A percentile compares a stretch with the other conserved stretches of the same genome.
Evolutionary conservation across 2,797 vertebrate genomes (phyloP).

Genomic region (Hozukius guyotensis): DNA sequence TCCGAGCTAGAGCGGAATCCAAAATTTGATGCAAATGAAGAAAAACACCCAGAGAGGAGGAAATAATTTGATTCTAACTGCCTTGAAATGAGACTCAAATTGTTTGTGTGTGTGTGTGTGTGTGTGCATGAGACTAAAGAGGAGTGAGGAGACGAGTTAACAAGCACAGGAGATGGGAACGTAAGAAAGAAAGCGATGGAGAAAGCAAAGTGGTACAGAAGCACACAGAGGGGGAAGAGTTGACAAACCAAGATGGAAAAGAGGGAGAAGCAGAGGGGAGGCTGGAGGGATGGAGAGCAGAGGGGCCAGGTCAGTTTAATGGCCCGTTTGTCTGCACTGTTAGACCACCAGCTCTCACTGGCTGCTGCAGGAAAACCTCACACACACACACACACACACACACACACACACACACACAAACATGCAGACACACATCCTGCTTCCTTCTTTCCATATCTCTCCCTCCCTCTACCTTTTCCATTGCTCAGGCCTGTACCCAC

Average conservation of each 20-base stretch:
- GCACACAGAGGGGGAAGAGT: slow-evolving; percentile 5
- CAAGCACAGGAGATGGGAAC: not conserved
- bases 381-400: slow-evolving; percentile 28
- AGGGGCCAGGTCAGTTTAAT: slow-evolving; percentile 68
- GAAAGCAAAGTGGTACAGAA: slow-evolving; percentile 1
- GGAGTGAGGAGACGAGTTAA: not conserved
- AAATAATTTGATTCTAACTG: slow-evolving; percentile 36
- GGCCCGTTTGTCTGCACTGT: slow-evolving; percentile 72
- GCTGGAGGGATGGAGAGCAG: slow-evolving; percentile 48
- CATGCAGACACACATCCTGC: slow-evolving; percentile 26
- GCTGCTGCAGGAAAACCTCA: slow-evolving; percentile 58
- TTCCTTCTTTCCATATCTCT: slow-evolving; percentile 58
- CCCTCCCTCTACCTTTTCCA: slow-evolving; percentile 60
- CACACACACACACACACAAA: slow-evolving; percentile 28
- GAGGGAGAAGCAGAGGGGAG: slow-evolving; percentile 23
- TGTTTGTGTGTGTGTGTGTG: not conserved
- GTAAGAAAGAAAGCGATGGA: not conserved
- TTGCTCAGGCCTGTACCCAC: slow-evolving; percentile 17
- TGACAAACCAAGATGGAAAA: slow-evolving; percentile 46
- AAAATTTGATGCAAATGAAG: slow-evolving; percentile 45
- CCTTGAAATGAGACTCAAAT: slow-evolving; percentile 36
- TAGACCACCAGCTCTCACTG: slow-evolving; percentile 70
- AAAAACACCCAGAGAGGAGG: slow-evolving; percentile 25
- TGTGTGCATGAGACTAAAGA: not conserved
- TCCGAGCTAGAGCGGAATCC: slow-evolving; percentile 12